These are phyloP conservation scores for Styela plicata DNA, from an alignment of 23 tunicate genomes.

Conservation along the genomic window DNA sequence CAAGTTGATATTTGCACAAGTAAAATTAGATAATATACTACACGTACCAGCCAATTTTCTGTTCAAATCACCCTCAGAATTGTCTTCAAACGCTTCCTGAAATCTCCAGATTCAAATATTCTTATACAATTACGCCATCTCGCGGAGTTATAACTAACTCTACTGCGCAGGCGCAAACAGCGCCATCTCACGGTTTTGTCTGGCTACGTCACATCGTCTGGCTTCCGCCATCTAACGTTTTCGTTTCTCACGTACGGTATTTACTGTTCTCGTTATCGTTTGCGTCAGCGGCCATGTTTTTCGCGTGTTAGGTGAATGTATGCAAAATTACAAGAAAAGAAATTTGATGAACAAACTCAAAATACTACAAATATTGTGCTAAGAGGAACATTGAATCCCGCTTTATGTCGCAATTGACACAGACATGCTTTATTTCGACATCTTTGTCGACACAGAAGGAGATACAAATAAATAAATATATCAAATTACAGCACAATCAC, in stretches of 20 bases:
- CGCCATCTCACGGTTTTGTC: slow-evolving; percentile 13
- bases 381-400: background rate
- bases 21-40: too few relatives aligned
- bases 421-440: background rate
- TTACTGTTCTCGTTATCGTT: background rate
- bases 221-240: background rate
- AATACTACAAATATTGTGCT: background rate
- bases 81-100: too few relatives aligned
- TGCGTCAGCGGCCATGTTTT: background rate
- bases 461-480: too few relatives aligned
- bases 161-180: slow-evolving; percentile 16
- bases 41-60: too few relatives aligned
- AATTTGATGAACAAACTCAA: too few relatives aligned
- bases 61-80: too few relatives aligned
- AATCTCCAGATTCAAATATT: background rate
- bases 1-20: too few relatives aligned
- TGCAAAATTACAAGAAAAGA: too few relatives aligned
- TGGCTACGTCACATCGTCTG: slow-evolving; percentile 13
- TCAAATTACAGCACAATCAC: too few relatives aligned
- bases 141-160: slow-evolving; percentile 1
- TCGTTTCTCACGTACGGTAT: background rate
- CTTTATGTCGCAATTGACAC: background rate
- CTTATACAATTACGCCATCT: slow-evolving; percentile 19
- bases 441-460: too few relatives aligned
- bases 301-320: background rate